phyloP scores from a whole-genome alignment of 1,140 invertebrate genomes.

The Euglossa dilemma region DNA sequence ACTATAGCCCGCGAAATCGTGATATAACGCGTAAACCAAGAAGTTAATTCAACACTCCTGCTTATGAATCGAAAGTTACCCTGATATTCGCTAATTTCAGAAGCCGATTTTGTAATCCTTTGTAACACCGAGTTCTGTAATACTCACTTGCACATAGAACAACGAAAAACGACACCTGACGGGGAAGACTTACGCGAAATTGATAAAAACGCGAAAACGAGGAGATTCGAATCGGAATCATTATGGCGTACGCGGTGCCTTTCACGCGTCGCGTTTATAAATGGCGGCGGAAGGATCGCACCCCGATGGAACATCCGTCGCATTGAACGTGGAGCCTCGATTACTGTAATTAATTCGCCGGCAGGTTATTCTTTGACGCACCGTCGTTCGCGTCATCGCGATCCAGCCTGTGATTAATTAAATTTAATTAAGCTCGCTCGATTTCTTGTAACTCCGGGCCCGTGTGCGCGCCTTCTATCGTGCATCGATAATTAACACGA shows the following conservation, averaged over 20 bases:
- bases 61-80: no score
- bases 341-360: conserved; percentile 41
- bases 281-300: background rate
- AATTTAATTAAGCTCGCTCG: conserved; percentile 46
- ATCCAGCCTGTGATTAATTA: conserved; percentile 38
- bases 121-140: background rate
- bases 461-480: background rate
- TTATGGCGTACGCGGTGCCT: background rate
- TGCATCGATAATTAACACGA: conserved; percentile 39
- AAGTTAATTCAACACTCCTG: no score
- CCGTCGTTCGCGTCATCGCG: conserved; percentile 15
- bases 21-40: no score
- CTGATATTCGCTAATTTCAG: no score
- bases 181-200: background rate
- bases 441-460: conserved; percentile 32
- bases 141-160: no score
- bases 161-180: no score
- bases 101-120: no score
- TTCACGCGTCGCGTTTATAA: conserved; percentile 12
- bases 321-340: conserved; percentile 5
- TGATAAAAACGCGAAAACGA: background rate
- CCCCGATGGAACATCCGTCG: conserved; percentile 5
- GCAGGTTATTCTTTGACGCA: conserved; percentile 23
- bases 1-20: no score
- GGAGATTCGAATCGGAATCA: background rate